Base-by-base conservation (phyloP, 2,888 invertebrate genomes). In the Drosophila tanythrix region DNA sequence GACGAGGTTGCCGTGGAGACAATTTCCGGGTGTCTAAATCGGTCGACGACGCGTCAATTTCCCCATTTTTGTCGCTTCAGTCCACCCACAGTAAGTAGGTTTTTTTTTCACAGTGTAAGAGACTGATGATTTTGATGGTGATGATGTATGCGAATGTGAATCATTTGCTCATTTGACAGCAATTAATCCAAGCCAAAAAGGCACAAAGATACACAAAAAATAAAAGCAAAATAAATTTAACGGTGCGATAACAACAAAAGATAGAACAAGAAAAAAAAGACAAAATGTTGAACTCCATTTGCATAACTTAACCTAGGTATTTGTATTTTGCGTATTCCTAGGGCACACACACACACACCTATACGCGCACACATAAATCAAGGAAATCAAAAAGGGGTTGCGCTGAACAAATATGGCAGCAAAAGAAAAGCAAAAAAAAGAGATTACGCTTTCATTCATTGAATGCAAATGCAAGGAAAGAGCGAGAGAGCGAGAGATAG, bases 11-110 rank as follows among this genome's bases (percentile, higher is more conserved):
- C 33, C 63, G 74, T 70, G 70, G 51, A 55, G 87, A 80, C 89
- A 76, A 83, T 88, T 85, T 85, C 85, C 85, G 85, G 84, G 89
- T 88, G 69, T 88, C 84, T 83, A 86, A 84, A 81, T 81, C 86
- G 81, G 88, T 70, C 63, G 55, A 50, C 46, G 87, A 62, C 56
- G 63, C 52, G 65, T 33, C 76, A 70, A 29, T 67, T 71, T 4
- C 8, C 50, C 63, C 36, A 21, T 35, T 33, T n/a, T 36, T 46
- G 43, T 25, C 10, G 15, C 33, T 33, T 7, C 31, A 31, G 51
- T 35, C 62, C 67, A 68, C 78, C 67, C 77, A 63, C 62, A 63
- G 48, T 25, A 50, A 64, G 50, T 43, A 31, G 5, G 51, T n/a
- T 48, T 46, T n/a, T 11, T 8, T 29, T 35, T 60, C 27, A 27